phyloP scores from a whole-genome alignment of 2,888 invertebrate genomes.

The Steinernema carpocapsae region DNA sequence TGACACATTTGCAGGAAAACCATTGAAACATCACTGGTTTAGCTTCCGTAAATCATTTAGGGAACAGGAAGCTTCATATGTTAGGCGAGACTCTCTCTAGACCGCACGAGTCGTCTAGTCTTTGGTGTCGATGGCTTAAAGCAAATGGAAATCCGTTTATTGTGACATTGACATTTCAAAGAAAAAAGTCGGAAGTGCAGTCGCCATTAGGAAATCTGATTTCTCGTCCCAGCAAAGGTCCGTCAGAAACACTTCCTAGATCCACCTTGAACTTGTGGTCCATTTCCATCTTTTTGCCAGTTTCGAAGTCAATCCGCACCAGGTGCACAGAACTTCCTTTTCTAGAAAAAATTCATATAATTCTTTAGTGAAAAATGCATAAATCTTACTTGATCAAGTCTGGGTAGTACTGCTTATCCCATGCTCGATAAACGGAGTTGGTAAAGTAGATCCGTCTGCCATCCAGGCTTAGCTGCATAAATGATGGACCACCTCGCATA shows the following conservation, averaged over 20 bases:
- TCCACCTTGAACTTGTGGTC: slow-evolving; percentile 9
- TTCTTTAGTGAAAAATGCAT: background rate
- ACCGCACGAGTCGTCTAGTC: too few relatives aligned
- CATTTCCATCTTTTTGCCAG: slow-evolving; percentile 4
- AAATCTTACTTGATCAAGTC: background rate
- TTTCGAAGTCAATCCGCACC: slow-evolving; percentile 11
- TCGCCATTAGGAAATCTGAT: slow-evolving; percentile 15
- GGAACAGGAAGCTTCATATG: too few relatives aligned
- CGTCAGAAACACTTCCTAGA: background rate
- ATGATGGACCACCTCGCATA: slow-evolving; percentile 7
- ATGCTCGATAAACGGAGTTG: background rate
- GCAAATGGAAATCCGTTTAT: too few relatives aligned
- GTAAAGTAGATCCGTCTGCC: slow-evolving; percentile 11
- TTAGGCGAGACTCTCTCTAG: too few relatives aligned
- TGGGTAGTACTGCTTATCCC: slow-evolving; percentile 18
- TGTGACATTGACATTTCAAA: too few relatives aligned
- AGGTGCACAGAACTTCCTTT: background rate
- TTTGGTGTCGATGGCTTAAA: too few relatives aligned
- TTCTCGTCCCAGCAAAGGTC: slow-evolving; percentile 1
- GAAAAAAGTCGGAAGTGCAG: slow-evolving; percentile 19
- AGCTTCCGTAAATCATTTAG: too few relatives aligned
- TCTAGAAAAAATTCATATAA: background rate
- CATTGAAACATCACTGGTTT: too few relatives aligned
- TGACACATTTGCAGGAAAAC: too few relatives aligned
- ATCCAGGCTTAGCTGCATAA: slow-evolving; percentile 18